Evolutionary conservation across 2,888 invertebrate species (phyloP), one percentile per base, ranked within the genome.

Genomic region (Catotricha subobsoleta): DNA sequence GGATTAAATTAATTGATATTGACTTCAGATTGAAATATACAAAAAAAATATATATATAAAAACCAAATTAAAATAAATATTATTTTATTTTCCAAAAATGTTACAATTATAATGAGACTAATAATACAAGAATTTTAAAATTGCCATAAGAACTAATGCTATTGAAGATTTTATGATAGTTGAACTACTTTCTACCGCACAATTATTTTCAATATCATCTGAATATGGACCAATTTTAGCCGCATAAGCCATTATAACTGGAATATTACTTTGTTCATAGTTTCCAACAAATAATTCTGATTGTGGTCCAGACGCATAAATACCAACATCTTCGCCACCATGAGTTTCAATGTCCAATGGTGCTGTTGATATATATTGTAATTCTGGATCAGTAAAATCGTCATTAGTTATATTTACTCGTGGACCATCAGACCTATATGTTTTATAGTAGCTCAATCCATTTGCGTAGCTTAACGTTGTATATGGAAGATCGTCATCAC

Each of bases 141-240:
- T 25, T 25, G 9, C 6, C 6, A 25, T 8, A 25, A 25, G 6
- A 8, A 25, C 7, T 10, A 25, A 25, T 8, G 9, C 25, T 25
- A 25, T 8, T 10, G 25, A 25, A 25, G 7, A 25, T 8, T 25
- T 25, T 8, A 25, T 25, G 25, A 10, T 25, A 25, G 25, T 10
- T 10, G 25, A 8, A 10, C 25, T 10, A 25, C 25, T 25, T 8
- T n/a, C n/a, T n/a, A n/a, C n/a, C n/a, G n/a, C n/a, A n/a, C 25
- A 9, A 25, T 25, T 25, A 25, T 36, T 13, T 9, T 12, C 33
- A 16, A 13, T n/a, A 3, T 20, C 20, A 3, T 3, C 21, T 2
- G 91, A 90, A 52, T 87, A 90, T 0, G 94, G 92, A 0, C 88
- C 91, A 78, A 90, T 81, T 0, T 80, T 80, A 1, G 76, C 65